Evolutionary conservation across 2,113 vertebrate genomes (phyloP), one percentile per base, ranked within the genome.

Genomic region (Melanocharis versteri): DNA sequence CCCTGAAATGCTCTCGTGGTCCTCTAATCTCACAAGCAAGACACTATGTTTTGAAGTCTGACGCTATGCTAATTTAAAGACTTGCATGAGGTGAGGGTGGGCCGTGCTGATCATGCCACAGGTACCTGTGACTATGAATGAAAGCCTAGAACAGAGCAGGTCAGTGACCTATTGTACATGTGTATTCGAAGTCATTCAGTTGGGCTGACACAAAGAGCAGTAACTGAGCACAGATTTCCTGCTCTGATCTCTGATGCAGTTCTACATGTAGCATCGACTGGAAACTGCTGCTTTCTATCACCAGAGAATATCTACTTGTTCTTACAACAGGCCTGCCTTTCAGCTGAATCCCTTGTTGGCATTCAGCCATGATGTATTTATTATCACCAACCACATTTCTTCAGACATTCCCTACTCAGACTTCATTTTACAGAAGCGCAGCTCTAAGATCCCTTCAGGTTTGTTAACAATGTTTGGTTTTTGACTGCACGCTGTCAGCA

Each of bases 261-360:
- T 89, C 58, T 54, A 51, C 78, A 44, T 21, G 50, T 37, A 58
- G n/a, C 47, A 84, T 28, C 57, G 56, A 30, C 35, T 78, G 44
- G 16, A 91, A 91, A 68, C 24, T 51, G 44, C 50, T 89, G 65
- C 3, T 93, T 68, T 79, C 4, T 64, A 47, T 62, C 40, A 58
- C 14, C 47, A 58, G 6, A 84, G 61, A 93, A 40, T 89, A 70
- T 51, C 69, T 87, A 42, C 22, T 93, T 71, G 48, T 68, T 94
- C 69, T 84, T 56, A 0, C 2, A 93, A 82, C 39, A 93, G 78
- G 33, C 24, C 33, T 87, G 51, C 35, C 48, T 94, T 93, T 61
- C 56, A 91, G 57, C n/a, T 47, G 61, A 89, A 78, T 19, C 56
- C 30, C 13, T 73, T 40, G 37, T 0, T 70, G 80, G 64, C 24